Conservation (phyloP, 2,113 vertebrate species). For the Arenaria interpres region DNA sequence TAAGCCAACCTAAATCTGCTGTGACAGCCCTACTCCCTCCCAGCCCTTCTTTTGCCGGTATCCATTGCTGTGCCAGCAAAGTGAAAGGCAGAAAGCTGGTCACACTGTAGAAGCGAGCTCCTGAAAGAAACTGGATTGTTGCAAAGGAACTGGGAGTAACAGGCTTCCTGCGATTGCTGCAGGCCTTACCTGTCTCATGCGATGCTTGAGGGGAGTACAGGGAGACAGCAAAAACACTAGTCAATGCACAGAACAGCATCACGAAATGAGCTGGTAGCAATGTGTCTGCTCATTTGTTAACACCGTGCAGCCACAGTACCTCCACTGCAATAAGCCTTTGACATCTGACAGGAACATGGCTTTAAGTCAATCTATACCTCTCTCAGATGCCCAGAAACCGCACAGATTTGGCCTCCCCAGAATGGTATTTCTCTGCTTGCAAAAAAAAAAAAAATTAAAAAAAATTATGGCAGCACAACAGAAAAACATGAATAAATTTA, state of each 20-base stretch:
- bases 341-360: neutral
- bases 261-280: neutral
- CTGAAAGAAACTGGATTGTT: neutral
- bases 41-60: neutral
- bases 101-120: neutral
- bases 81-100: neutral
- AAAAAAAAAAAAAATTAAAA: neutral
- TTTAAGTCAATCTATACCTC: neutral
- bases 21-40: neutral
- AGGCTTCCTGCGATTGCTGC: neutral
- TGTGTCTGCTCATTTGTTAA: fast-evolving
- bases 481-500: neutral
- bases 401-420: neutral
- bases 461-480: neutral
- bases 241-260: neutral
- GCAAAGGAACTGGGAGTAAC: neutral
- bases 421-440: neutral
- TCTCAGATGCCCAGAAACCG: neutral
- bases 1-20: neutral
- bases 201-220: neutral
- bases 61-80: neutral
- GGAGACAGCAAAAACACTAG: neutral
- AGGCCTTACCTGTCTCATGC: neutral
- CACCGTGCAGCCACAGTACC: neutral
- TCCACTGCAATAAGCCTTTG: neutral